These are phyloP conservation scores for Ericerus pela DNA, from an alignment of 1,140 invertebrate genomes.

Conservation along the genomic window DNA sequence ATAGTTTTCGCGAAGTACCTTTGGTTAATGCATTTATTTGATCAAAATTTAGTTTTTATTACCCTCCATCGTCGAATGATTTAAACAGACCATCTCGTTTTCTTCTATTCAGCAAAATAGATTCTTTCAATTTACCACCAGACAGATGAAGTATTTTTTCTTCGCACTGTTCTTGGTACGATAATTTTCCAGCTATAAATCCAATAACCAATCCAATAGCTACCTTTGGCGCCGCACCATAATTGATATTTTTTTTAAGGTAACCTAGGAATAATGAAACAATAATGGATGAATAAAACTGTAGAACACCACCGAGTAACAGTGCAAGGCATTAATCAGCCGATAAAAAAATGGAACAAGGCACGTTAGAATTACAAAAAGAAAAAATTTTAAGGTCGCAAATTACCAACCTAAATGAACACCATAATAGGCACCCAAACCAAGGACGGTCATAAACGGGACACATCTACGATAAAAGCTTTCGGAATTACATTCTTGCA, in stretches of 20 bases:
- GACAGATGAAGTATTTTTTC: conserved; percentile 59
- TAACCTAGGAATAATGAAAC: conserved; percentile 30
- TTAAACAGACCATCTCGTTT: conserved; percentile 8
- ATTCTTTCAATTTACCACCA: conserved; percentile 31
- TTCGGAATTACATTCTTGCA: conserved; percentile 53
- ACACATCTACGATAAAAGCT: conserved; percentile 52
- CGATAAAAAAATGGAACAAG: background rate
- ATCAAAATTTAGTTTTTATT: no score
- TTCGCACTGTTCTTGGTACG: conserved; percentile 52
- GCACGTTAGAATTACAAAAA: background rate
- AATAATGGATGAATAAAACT: background rate
- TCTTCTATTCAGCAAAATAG: conserved; percentile 36
- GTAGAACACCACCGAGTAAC: no score
- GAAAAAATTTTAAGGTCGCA: background rate
- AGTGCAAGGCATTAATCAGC: no score
- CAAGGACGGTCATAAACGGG: conserved; percentile 43
- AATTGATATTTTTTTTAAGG: conserved; percentile 39
- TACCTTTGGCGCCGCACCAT: conserved; percentile 50
- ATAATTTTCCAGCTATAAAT: conserved; percentile 58
- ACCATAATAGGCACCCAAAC: conserved; percentile 40
- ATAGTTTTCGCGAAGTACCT: no score
- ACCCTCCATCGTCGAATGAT: background rate
- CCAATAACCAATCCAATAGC: conserved; percentile 45
- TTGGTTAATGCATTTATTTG: no score
- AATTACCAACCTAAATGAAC: conserved; percentile 41